Percentiles rank a stretch among this genome's conserved stretches.
Conservation (phyloP, 92 coral and sea anemone genomes). For the Montipora capitata region DNA sequence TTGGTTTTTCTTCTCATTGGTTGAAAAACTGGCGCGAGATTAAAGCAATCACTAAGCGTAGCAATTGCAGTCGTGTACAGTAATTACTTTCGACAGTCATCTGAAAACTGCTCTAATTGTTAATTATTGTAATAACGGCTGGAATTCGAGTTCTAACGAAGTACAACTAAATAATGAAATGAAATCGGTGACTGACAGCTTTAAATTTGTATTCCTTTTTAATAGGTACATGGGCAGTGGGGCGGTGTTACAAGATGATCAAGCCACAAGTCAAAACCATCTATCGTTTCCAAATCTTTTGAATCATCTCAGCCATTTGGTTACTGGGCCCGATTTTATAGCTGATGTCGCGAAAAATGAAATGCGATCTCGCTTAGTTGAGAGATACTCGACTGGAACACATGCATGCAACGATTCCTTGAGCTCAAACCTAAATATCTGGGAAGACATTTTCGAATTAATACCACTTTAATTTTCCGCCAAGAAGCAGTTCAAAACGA, state of each 20-base stretch:
- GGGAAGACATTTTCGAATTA: conserved; percentile 25
- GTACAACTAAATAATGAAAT: not conserved
- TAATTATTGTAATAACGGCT: too few species aligned
- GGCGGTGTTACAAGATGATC: not conserved
- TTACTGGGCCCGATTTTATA: conserved; percentile 5
- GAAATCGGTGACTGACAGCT: not conserved
- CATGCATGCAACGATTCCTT: not conserved
- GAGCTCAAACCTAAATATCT: conserved; percentile 3
- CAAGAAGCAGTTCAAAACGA: too few species aligned
- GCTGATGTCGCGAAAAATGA: conserved; percentile 21
- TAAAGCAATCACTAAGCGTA: too few species aligned
- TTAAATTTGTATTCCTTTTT: not conserved
- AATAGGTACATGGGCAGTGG: conserved; percentile 16
- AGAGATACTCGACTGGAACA: not conserved
- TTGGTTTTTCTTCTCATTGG: too few species aligned
- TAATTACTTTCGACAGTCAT: too few species aligned
- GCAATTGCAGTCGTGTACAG: too few species aligned
- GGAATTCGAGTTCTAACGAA: too few species aligned
- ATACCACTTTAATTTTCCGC: not conserved
- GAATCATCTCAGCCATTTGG: conserved; percentile 19
- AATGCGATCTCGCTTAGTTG: not conserved
- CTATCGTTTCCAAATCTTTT: conserved; percentile 24
- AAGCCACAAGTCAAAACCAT: not conserved
- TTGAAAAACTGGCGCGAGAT: too few species aligned
- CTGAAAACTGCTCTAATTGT: too few species aligned